phyloP scores from a whole-genome alignment of 2,888 invertebrate genomes.

The Pandemis heparana region DNA sequence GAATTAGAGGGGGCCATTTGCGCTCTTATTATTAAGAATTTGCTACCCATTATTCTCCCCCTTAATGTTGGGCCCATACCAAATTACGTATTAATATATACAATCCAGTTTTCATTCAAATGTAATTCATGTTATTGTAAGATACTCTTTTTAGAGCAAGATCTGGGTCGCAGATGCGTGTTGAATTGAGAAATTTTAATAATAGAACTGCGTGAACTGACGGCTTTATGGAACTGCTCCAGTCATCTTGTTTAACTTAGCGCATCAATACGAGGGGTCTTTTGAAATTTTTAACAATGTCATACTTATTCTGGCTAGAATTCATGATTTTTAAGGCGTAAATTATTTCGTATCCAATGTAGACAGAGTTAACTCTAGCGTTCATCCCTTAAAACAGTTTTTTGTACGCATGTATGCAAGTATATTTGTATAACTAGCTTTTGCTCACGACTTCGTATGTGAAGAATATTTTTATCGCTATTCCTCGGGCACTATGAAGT shows the following conservation, averaged over 20 bases:
- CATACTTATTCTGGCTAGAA: slow-evolving; percentile 16
- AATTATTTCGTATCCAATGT: slow-evolving; percentile 31
- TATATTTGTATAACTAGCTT: too few relatives aligned
- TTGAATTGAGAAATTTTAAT: slow-evolving; percentile 80
- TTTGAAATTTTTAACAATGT: slow-evolving; percentile 34
- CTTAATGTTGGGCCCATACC: slow-evolving; percentile 80
- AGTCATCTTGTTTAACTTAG: slow-evolving; percentile 28
- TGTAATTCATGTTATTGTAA: slow-evolving; percentile 80
- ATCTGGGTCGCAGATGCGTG: slow-evolving; percentile 80
- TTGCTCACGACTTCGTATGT: too few relatives aligned
- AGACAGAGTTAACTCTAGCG: not conserved
- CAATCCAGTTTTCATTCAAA: slow-evolving; percentile 84
- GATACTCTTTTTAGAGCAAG: slow-evolving; percentile 71
- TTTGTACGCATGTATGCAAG: too few relatives aligned
- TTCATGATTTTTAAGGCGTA: slow-evolving; percentile 35
- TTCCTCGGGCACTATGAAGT: too few relatives aligned
- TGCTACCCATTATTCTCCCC: slow-evolving; percentile 77
- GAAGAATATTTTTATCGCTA: too few relatives aligned
- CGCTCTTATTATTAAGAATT: slow-evolving; percentile 66
- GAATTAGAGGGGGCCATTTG: slow-evolving; percentile 68
- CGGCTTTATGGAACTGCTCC: slow-evolving; percentile 49
- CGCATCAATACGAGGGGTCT: slow-evolving; percentile 33
- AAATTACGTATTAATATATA: slow-evolving; percentile 82
- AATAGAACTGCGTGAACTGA: slow-evolving; percentile 71
- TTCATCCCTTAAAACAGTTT: not conserved